These are phyloP conservation scores for Ia io DNA, from an alignment of 2,113 vertebrate genomes.

Conservation along the genomic window DNA sequence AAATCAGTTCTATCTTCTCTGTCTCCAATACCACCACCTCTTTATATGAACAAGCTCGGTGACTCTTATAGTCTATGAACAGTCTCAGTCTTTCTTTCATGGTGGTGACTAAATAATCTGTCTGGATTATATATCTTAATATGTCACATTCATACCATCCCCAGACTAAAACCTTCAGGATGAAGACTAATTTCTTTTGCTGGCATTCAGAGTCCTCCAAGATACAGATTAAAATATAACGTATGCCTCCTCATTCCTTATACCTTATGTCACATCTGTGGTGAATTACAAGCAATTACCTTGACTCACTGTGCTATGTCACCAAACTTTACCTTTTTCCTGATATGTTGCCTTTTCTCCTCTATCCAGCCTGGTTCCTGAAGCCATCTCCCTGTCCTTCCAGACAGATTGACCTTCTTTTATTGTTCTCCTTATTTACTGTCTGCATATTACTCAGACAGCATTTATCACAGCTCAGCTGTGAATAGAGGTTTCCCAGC, in stretches of 20 bases:
- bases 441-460: not conserved
- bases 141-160: not conserved
- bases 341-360: not conserved
- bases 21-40: not conserved
- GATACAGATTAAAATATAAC: not conserved
- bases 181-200: not conserved
- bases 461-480: not conserved
- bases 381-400: not conserved
- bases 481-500: not conserved
- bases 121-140: not conserved
- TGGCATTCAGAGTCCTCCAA: not conserved
- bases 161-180: not conserved
- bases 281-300: not conserved
- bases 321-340: not conserved
- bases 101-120: not conserved
- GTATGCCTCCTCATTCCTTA: not conserved
- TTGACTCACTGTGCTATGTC: not conserved
- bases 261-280: not conserved
- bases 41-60: not conserved
- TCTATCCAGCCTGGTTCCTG: not conserved
- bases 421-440: not conserved
- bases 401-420: not conserved
- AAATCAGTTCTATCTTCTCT: not conserved
- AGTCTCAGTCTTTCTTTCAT: not conserved
- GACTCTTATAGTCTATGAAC: not conserved